These are phyloP conservation scores for Osmerus eperlanus DNA, from an alignment of 2,113 vertebrate species.

Conservation along the genomic window DNA sequence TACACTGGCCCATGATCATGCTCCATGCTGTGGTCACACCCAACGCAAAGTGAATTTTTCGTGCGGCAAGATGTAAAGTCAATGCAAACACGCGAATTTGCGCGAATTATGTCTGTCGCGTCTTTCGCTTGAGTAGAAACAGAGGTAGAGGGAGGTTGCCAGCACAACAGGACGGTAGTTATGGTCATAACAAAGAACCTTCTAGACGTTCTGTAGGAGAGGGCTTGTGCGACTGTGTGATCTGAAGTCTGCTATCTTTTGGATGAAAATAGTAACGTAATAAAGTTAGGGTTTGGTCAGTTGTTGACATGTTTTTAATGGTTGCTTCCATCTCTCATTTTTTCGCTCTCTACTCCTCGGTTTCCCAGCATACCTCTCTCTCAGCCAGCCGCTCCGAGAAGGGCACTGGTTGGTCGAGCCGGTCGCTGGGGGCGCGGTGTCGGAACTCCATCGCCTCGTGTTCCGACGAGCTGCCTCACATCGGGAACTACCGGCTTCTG, in stretches of 20 bases:
- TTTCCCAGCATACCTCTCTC: conserved; percentile 78
- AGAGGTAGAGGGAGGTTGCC: no score
- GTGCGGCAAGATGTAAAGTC: no score
- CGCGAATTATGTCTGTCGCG: no score
- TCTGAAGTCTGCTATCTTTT: neutral
- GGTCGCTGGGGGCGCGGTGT: conserved; percentile 85
- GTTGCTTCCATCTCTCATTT: conserved; percentile 27
- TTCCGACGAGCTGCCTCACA: conserved; percentile 86
- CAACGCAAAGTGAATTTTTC: no score
- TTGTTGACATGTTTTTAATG: neutral
- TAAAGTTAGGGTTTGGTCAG: neutral
- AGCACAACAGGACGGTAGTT: no score
- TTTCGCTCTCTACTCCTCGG: neutral
- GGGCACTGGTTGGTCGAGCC: conserved; percentile 83
- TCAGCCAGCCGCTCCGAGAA: conserved; percentile 86
- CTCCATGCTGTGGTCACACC: no score
- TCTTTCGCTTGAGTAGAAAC: no score
- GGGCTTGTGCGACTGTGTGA: neutral
- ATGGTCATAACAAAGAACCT: no score
- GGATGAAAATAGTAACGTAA: no score
- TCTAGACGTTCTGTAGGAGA: neutral
- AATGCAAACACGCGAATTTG: no score
- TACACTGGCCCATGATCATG: no score
- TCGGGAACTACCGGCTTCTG: conserved; percentile 89
- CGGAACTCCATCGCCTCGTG: conserved; percentile 90